Evolutionary conservation across 2,797 vertebrate genomes (phyloP), one percentile per base, ranked within the genome.

Genomic region (Artibeus jamaicensis): DNA sequence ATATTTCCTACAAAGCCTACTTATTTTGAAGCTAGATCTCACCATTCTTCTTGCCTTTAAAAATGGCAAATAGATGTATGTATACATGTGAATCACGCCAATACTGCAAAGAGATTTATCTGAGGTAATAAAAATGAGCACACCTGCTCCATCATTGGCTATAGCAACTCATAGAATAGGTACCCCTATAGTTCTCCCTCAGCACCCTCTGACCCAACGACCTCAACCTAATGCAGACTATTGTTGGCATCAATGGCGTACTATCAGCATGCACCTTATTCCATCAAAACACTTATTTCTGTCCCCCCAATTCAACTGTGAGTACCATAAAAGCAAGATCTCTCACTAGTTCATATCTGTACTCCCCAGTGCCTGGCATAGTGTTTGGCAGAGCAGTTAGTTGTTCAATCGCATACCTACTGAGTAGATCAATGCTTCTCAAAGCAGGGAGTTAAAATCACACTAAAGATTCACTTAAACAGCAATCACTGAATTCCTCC

Each of bases 401-500:
- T 87, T 77, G 55, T 53, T 96, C 50, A 93, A 74, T 57, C 39
- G 21, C 82, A 94, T 6, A 86, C 11, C 32, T 57, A 68, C 0
- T 15, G 76, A 55, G 44, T 34, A 89, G 22, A 77, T 62, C 48
- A 77, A 59, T 82, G 53, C 5, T 85, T 90, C 59, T 87, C 53
- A 91, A 96, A 91, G 55, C 26, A 53, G 11, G 76, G 15, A 83
- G n/a, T 26, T 82, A 82, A 74, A 83, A 86, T 90, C 70, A 85
- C 55, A 67, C 26, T 22, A 77, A 85, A 59, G 21, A 65, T 83
- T 62, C 19, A 94, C 67, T 57, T 57, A 91, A 71, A 96, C 6
- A 48, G 32, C 22, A 44, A 89, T 68, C 53, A 70, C 19, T 57
- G 46, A 18, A 11, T 87, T 94, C 84, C 39, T 74, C 24, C 15